phyloP scores from a whole-genome alignment of 2,888 invertebrate species.

The Eudemis profundana region DNA sequence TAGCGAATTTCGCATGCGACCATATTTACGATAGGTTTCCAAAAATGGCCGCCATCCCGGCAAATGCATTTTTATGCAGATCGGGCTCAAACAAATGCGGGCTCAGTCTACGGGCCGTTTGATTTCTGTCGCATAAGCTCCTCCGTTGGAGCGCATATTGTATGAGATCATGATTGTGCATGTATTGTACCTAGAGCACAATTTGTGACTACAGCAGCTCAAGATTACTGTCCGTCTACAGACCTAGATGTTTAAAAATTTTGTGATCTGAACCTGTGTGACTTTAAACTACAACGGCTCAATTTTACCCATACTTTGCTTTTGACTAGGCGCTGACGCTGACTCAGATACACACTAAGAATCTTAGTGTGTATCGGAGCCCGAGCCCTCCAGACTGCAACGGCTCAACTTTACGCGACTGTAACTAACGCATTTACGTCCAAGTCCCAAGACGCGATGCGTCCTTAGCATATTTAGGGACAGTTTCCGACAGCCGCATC shows the following conservation, averaged over 20 bases:
- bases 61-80: slow-evolving; percentile 33
- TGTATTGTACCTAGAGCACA: too few relatives aligned
- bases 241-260: too few relatives aligned
- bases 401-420: slow-evolving; percentile 40
- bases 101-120: slow-evolving; percentile 4
- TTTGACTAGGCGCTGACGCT: background rate
- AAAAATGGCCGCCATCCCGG: background rate
- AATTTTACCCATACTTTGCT: too few relatives aligned
- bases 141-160: background rate
- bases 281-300: too few relatives aligned
- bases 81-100: slow-evolving; percentile 20
- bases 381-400: background rate
- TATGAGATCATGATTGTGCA: too few relatives aligned
- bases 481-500: slow-evolving; percentile 62
- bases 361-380: background rate
- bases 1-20: background rate
- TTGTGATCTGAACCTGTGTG: too few relatives aligned
- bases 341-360: background rate
- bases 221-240: too few relatives aligned
- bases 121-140: slow-evolving; percentile 10
- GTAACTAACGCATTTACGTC: slow-evolving; percentile 56
- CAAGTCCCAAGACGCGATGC: slow-evolving; percentile 50
- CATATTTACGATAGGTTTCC: background rate
- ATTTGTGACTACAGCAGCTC: too few relatives aligned
- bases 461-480: slow-evolving; percentile 65